A percentile compares a stretch with the other conserved stretches of the same genome.
phyloP scores from a whole-genome alignment of 2,888 invertebrate genomes.

The Phymatocera aterrima region DNA sequence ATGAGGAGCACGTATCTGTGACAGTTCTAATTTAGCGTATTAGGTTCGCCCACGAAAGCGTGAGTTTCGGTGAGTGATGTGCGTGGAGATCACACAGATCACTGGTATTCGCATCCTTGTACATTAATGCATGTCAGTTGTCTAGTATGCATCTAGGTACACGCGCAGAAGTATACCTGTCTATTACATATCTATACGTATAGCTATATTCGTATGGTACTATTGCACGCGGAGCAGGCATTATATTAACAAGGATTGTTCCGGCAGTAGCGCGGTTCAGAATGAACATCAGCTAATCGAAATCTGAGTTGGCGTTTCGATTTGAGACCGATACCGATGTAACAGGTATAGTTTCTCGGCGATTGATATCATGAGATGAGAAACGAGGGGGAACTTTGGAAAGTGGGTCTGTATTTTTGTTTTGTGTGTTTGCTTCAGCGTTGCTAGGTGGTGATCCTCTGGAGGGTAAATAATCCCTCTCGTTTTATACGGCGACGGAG shows the following conservation, averaged over 20 bases:
- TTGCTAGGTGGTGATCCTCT: too few species aligned
- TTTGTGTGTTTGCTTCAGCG: too few species aligned
- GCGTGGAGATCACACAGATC: neutral
- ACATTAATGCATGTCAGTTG: neutral
- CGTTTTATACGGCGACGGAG: neutral
- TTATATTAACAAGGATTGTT: neutral
- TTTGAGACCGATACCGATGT: neutral
- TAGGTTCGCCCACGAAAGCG: slow-evolving; percentile 25
- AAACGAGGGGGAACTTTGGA: neutral
- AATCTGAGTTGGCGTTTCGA: neutral
- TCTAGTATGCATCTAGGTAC: neutral
- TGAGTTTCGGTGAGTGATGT: slow-evolving; percentile 27
- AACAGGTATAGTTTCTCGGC: neutral
- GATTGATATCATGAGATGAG: slow-evolving; percentile 5
- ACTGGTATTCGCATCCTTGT: neutral
- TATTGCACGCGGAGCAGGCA: neutral
- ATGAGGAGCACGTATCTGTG: neutral
- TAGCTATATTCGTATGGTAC: neutral
- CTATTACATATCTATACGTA: neutral
- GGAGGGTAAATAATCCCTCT: neutral
- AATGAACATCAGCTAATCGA: slow-evolving; percentile 25
- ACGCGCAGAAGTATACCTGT: neutral
- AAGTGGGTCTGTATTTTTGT: neutral
- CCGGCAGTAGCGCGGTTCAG: slow-evolving; percentile 14
- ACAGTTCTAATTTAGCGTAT: slow-evolving; percentile 38